Percentiles rank a stretch among this genome's conserved stretches.
These are phyloP conservation scores for Pelecanoides urinatrix DNA, from an alignment of 2,113 vertebrate species.

Conservation along the genomic window DNA sequence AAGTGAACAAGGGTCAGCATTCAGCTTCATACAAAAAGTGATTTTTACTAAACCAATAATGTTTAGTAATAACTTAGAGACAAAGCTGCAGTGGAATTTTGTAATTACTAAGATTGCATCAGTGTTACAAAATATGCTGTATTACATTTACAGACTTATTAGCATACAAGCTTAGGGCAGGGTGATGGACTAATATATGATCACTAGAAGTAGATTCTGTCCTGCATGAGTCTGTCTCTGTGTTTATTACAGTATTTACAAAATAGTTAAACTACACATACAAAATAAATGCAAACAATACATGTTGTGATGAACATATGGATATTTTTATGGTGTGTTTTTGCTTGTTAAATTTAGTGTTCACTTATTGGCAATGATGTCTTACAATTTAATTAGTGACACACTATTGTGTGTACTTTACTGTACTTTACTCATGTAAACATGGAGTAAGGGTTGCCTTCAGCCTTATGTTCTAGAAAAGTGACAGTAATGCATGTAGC, in stretches of 20 bases:
- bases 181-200: not conserved
- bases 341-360: not conserved
- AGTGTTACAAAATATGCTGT: conserved; percentile 18
- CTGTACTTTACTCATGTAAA: not conserved
- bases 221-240: not conserved
- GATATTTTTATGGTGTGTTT: not conserved
- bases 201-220: not conserved
- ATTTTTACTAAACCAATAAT: not conserved
- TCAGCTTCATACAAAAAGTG: not conserved
- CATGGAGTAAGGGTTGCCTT: not conserved
- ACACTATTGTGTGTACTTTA: not conserved
- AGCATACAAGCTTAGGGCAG: not conserved
- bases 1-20: not conserved
- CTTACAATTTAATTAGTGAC: not conserved
- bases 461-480: not conserved
- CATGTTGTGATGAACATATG: not conserved
- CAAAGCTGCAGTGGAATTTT: not conserved
- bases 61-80: not conserved
- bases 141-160: not conserved
- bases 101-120: conserved; percentile 23
- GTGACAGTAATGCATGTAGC: not conserved
- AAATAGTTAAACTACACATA: not conserved
- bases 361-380: not conserved
- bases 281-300: not conserved
- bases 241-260: not conserved